phyloP scores from a whole-genome alignment of 2,888 invertebrate species.

The Idaea straminata region DNA sequence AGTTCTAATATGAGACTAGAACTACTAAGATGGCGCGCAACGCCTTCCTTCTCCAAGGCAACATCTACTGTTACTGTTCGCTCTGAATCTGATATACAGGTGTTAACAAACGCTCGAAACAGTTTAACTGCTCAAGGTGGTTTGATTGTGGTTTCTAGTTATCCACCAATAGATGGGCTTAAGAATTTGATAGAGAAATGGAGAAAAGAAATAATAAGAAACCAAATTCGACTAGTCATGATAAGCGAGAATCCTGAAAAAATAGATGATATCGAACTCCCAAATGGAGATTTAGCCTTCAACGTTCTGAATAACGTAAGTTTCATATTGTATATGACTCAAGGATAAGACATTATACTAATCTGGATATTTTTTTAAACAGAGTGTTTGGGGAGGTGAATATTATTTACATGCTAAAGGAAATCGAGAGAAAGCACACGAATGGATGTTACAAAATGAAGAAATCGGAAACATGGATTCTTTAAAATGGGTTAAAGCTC shows the following conservation, averaged over 20 bases:
- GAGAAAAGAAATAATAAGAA: slow-evolving; percentile 30
- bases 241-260: slow-evolving; percentile 18
- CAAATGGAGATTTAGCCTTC: slow-evolving; percentile 26
- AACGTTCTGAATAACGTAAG: slow-evolving; percentile 32
- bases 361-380: neutral
- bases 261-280: slow-evolving; percentile 17
- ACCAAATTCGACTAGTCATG: slow-evolving; percentile 30
- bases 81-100: slow-evolving; percentile 26
- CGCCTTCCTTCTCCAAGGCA: slow-evolving; percentile 18
- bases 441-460: slow-evolving; percentile 19
- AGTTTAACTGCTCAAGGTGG: slow-evolving; percentile 21
- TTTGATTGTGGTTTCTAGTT: slow-evolving; percentile 30
- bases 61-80: slow-evolving; percentile 24
- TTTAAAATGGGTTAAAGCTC: slow-evolving; percentile 30
- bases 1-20: slow-evolving; percentile 23
- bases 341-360: neutral
- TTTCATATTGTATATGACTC: slow-evolving; percentile 3
- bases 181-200: slow-evolving; percentile 32
- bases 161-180: slow-evolving; percentile 32
- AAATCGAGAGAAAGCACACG: slow-evolving; percentile 1
- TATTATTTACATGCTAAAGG: slow-evolving; percentile 26
- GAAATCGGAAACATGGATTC: slow-evolving; percentile 30
- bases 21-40: slow-evolving; percentile 28
- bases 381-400: slow-evolving; percentile 36
- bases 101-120: slow-evolving; percentile 24